Conservation (phyloP, 2,888 invertebrate genomes). For the Caenorhabditis macrosperma region DNA sequence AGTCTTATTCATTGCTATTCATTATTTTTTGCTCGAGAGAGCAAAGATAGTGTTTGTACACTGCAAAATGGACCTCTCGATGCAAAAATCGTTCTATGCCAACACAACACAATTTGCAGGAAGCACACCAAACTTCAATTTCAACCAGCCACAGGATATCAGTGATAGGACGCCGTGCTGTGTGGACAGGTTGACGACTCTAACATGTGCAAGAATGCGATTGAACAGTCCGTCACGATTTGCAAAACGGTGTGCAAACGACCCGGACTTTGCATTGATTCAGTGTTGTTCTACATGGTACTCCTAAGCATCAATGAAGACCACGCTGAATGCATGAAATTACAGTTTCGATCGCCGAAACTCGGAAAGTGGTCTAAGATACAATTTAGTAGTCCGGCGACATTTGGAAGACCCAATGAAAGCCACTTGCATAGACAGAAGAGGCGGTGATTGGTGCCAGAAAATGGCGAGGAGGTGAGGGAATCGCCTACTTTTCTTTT, state of each 20-base stretch:
- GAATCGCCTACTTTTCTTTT: too few relatives aligned
- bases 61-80: too few relatives aligned
- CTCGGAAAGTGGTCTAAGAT: constrained; percentile 32
- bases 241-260: constrained; percentile 68
- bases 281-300: constrained; percentile 78
- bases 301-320: background rate
- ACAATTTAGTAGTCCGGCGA: constrained; percentile 49
- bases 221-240: constrained; percentile 63
- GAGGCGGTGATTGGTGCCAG: constrained; percentile 64
- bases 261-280: constrained; percentile 77
- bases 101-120: constrained; percentile 14
- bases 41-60: constrained; percentile 3
- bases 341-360: constrained; percentile 64
- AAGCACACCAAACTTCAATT: constrained; percentile 55
- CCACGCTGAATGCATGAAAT: background rate
- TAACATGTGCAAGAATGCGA: constrained; percentile 72
- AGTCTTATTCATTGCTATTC: constrained; percentile 38
- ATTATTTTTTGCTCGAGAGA: background rate
- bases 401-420: constrained; percentile 63
- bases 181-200: constrained; percentile 72
- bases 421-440: constrained; percentile 61
- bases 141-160: constrained; percentile 59
- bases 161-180: constrained; percentile 77
- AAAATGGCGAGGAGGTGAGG: constrained; percentile 61
- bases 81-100: background rate